Percentiles rank a stretch among this genome's conserved stretches.
phyloP scores from a whole-genome alignment of 2,888 invertebrate genomes.

The Eupeodes luniger region DNA sequence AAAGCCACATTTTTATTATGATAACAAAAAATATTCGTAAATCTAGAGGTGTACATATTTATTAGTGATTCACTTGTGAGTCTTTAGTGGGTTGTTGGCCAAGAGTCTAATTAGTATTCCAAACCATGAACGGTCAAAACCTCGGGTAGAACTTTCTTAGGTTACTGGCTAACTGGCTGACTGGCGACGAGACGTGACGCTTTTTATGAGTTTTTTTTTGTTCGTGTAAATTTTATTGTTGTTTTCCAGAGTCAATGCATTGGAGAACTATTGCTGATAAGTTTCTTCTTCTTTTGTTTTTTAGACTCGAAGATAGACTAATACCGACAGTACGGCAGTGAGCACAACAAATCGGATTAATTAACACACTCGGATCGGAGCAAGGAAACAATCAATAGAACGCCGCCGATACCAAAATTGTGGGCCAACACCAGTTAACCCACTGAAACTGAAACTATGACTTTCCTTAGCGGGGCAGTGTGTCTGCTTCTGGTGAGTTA shows the following conservation, averaged over 20 bases:
- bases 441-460: slow-evolving; percentile 65
- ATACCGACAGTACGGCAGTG: slow-evolving; percentile 8
- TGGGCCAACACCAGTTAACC: slow-evolving; percentile 67
- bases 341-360: slow-evolving; percentile 54
- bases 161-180: background rate
- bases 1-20: slow-evolving; percentile 18
- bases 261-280: slow-evolving; percentile 31
- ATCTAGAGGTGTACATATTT: background rate
- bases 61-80: slow-evolving; percentile 43
- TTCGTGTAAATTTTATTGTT: background rate
- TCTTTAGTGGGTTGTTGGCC: slow-evolving; percentile 20
- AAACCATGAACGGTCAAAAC: slow-evolving; percentile 40
- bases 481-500: slow-evolving; percentile 69
- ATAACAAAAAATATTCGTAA: slow-evolving; percentile 23
- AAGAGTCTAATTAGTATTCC: slow-evolving; percentile 59
- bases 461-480: slow-evolving; percentile 70
- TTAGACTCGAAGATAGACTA: slow-evolving; percentile 47
- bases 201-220: slow-evolving; percentile 47
- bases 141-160: slow-evolving; percentile 65
- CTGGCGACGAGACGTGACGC: slow-evolving; percentile 52
- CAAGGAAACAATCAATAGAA: background rate
- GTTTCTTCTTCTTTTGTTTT: slow-evolving; percentile 21
- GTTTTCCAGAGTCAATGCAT: slow-evolving; percentile 36
- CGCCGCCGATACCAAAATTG: slow-evolving; percentile 21
- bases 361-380: slow-evolving; percentile 17